Conservation (phyloP, 2,888 invertebrate genomes). For the Antheraea assamensis region DNA sequence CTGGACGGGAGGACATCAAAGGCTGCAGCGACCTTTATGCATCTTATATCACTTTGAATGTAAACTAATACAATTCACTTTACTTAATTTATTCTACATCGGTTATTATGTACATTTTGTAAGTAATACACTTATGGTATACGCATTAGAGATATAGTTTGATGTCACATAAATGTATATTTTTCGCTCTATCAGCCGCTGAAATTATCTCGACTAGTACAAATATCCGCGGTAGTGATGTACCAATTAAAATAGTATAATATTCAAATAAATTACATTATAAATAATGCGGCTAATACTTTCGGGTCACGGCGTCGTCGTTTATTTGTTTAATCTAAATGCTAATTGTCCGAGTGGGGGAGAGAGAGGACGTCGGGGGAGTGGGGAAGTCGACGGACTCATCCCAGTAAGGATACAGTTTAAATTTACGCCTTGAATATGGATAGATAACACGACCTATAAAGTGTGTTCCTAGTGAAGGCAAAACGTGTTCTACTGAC, state of each 20-base stretch:
- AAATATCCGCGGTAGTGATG: conserved; percentile 17
- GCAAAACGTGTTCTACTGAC: background rate
- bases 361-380: conserved; percentile 19
- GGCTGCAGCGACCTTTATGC: background rate
- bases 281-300: conserved; percentile 63
- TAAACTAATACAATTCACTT: background rate
- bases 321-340: conserved; percentile 78
- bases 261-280: conserved; percentile 62
- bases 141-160: no score
- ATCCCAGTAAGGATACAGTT: conserved; percentile 14
- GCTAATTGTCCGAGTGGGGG: conserved; percentile 55
- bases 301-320: conserved; percentile 59
- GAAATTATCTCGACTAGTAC: background rate
- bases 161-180: background rate
- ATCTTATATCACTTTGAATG: conserved; percentile 4
- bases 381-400: conserved; percentile 19
- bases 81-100: background rate
- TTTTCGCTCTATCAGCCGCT: background rate
- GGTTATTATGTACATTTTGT: background rate
- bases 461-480: background rate
- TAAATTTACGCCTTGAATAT: conserved; percentile 4
- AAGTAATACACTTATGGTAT: no score
- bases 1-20: background rate
- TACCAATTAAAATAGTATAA: conserved; percentile 43
- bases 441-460: background rate